A percentile compares a stretch with the other conserved stretches of the same genome.
These are phyloP conservation scores for Sminthopsis crassicaudata DNA, from an alignment of 2,113 vertebrate genomes.

Conservation along the genomic window DNA sequence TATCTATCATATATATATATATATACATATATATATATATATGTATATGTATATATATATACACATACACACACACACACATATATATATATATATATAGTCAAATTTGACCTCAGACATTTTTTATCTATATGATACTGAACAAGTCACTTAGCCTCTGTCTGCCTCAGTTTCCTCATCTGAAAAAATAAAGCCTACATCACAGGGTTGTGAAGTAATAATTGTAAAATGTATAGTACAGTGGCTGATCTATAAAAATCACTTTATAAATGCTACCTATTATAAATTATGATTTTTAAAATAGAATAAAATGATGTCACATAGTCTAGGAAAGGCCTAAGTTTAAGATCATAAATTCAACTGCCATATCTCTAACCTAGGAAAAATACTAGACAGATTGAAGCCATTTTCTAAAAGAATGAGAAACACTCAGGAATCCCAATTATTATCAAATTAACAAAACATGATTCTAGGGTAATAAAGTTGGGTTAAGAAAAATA, in stretches of 20 bases:
- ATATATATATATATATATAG: too few relatives aligned
- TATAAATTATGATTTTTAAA: neutral
- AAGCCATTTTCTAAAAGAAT: neutral
- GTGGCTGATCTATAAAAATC: neutral
- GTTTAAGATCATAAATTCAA: neutral
- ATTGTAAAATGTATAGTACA: neutral
- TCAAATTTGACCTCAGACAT: neutral
- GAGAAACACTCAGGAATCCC: neutral
- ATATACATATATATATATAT: too few relatives aligned
- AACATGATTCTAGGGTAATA: neutral
- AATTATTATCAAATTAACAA: neutral
- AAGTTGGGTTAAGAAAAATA: neutral
- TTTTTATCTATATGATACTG: neutral
- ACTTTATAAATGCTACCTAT: neutral
- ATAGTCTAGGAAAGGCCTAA: neutral
- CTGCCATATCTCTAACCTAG: neutral
- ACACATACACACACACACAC: too few relatives aligned
- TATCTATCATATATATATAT: too few relatives aligned
- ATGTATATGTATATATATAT: too few relatives aligned
- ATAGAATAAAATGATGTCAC: neutral
- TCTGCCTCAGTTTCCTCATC: neutral
- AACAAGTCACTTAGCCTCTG: neutral
- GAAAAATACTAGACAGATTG: neutral
- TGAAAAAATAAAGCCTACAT: neutral
- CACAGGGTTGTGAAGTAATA: neutral